These are phyloP conservation scores for Lagenorhynchus albirostris DNA, from an alignment of 2,113 vertebrate genomes.

Conservation along the genomic window DNA sequence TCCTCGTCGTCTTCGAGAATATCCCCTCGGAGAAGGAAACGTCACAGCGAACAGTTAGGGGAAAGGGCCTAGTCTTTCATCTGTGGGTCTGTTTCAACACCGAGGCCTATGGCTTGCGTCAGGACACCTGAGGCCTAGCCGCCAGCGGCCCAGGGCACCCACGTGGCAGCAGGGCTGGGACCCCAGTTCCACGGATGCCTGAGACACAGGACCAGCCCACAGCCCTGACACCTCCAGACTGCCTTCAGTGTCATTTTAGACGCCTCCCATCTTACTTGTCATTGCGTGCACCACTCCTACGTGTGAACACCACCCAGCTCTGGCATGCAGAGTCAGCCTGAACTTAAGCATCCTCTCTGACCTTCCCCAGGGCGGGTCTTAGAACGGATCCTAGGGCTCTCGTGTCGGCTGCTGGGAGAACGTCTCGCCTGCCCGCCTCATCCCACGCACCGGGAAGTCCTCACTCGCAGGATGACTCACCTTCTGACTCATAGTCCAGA, in stretches of 20 bases:
- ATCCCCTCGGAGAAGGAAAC: slow-evolving; percentile 78
- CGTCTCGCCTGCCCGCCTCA: rapidly evolving
- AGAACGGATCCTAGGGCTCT: no score
- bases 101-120: no score
- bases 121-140: no score
- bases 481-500: slow-evolving; percentile 86
- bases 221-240: neutral
- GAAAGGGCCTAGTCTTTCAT: rapidly evolving
- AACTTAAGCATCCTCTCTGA: rapidly evolving
- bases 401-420: rapidly evolving
- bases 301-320: rapidly evolving
- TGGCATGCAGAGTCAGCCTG: rapidly evolving
- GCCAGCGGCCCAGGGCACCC: rapidly evolving
- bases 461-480: slow-evolving; percentile 51
- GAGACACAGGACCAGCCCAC: neutral
- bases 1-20: slow-evolving; percentile 86
- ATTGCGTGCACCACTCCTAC: rapidly evolving
- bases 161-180: rapidly evolving
- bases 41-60: rapidly evolving
- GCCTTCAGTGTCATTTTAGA: rapidly evolving
- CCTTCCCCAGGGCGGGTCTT: neutral
- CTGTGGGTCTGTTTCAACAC: no score
- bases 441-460: rapidly evolving
- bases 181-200: rapidly evolving
- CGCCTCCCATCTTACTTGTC: rapidly evolving